Base-by-base conservation (phyloP, 2,888 invertebrate species). In the Caenorhabditis sp. region DNA sequence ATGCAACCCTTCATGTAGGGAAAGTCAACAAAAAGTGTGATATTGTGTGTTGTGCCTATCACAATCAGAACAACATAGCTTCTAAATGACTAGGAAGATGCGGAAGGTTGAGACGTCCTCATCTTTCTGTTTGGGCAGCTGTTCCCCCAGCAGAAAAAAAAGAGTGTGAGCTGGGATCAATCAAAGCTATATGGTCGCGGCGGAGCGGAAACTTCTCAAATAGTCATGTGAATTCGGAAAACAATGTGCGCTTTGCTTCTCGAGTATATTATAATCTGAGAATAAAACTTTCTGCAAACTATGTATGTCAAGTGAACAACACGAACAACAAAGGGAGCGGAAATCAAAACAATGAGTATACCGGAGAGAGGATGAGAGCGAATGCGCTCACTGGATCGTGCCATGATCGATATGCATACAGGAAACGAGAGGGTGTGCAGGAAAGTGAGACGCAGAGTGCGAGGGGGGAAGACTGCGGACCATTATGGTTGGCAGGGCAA, bases 291-390 rank as follows among this genome's bases (percentile, higher is more conserved):
- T 56, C 15, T 15, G 66, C 56, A 56, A 66, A 56, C 65, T 35
- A 66, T 66, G 66, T 66, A 50, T 66, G 66, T 66, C 66, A 66
- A 66, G 66, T 66, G 66, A 48, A 20, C 20, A 22, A 48, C 35
- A 30, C n/a, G 27, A 27, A 30, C 32, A 35, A 41, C 22, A 39
- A 39, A 24, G n/a, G n/a, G n/a, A n/a, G 5, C 9, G 26, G 26
- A n/a, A 55, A 39, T 39, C 26, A 55, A 37, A 39, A 39, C 39
- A 55, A 39, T 39, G 17, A 8, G 26, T 15, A 13, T 39, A 24
- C 13, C 11, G 9, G 2, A 35, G 35, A 13, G 35, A 13, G 35
- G 30, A 9, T 30, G 35, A 35, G 48, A 50, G 50, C 50, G 62
- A 62, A 50, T 39, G 46, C 26, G 22, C 24, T 27, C 24, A n/a